Percentiles rank a stretch among this genome's conserved stretches.
phyloP scores from a whole-genome alignment of 2,888 invertebrate species.

The Podotricha telesiphe region DNA sequence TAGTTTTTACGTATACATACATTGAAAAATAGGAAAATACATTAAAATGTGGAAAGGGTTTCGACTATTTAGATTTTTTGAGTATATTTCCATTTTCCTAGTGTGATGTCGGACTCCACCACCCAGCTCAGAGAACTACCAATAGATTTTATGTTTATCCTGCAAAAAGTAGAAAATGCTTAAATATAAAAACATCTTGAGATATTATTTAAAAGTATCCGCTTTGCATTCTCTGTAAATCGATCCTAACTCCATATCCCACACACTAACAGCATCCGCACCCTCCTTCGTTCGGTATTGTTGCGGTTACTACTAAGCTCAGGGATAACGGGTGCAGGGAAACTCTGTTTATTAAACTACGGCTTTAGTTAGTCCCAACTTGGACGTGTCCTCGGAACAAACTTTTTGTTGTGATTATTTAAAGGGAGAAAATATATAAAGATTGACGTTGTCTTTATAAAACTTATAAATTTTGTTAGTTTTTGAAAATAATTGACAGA shows the following conservation, averaged over 20 bases:
- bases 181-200: too few species aligned
- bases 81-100: too few species aligned
- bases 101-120: too few species aligned
- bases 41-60: too few species aligned
- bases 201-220: background rate
- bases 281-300: conserved; percentile 47
- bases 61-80: too few species aligned
- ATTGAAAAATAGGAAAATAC: too few species aligned
- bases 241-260: background rate
- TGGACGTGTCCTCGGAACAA: conserved; percentile 35
- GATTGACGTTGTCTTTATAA: background rate
- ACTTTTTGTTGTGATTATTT: conserved; percentile 18
- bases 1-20: too few species aligned
- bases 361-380: conserved; percentile 53
- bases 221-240: background rate
- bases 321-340: conserved; percentile 47
- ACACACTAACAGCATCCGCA: conserved; percentile 29
- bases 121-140: too few species aligned
- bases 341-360: conserved; percentile 56
- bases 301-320: conserved; percentile 44
- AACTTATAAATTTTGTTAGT: background rate
- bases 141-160: too few species aligned
- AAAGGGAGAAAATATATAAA: background rate
- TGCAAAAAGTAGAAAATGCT: too few species aligned
- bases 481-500: too few species aligned